Conservation (phyloP, 2,797 vertebrate genomes). For the Pachyuromys duprasi region DNA sequence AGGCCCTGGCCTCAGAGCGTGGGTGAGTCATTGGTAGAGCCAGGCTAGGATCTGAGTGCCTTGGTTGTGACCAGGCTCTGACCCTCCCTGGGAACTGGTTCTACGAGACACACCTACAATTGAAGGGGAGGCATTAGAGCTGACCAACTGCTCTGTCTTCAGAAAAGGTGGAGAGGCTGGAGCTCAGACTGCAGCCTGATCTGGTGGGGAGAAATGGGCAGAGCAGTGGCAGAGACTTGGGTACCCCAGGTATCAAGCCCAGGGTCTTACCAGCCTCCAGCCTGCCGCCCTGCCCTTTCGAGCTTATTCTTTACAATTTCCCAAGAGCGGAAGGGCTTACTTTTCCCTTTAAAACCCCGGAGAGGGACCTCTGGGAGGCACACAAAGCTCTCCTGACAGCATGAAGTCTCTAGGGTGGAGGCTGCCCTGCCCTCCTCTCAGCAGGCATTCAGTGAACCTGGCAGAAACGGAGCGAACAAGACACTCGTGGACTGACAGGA, state of each 20-base stretch:
- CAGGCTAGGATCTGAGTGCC: not conserved
- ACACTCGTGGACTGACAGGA: not conserved
- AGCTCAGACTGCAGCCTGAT: no score
- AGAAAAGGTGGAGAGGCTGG: not conserved
- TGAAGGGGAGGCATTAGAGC: not conserved
- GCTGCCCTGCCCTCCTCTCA: not conserved
- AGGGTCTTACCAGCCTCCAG: accelerated
- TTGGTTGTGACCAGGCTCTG: not conserved
- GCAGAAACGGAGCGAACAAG: not conserved
- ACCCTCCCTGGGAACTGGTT: not conserved
- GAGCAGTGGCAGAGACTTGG: not conserved
- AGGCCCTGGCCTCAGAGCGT: not conserved
- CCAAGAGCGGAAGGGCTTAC: not conserved
- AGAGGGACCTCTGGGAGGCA: not conserved
- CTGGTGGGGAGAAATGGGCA: not conserved
- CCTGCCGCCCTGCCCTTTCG: not conserved
- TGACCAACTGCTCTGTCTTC: not conserved
- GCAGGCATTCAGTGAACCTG: not conserved
- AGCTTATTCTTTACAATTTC: not conserved
- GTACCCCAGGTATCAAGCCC: not conserved
- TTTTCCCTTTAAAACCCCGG: not conserved
- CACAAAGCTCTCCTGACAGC: not conserved
- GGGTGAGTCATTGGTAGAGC: not conserved
- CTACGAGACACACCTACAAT: not conserved
- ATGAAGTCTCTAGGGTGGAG: not conserved